Base-by-base conservation (phyloP, 2,888 invertebrate species). In the Isotomurus palustris region DNA sequence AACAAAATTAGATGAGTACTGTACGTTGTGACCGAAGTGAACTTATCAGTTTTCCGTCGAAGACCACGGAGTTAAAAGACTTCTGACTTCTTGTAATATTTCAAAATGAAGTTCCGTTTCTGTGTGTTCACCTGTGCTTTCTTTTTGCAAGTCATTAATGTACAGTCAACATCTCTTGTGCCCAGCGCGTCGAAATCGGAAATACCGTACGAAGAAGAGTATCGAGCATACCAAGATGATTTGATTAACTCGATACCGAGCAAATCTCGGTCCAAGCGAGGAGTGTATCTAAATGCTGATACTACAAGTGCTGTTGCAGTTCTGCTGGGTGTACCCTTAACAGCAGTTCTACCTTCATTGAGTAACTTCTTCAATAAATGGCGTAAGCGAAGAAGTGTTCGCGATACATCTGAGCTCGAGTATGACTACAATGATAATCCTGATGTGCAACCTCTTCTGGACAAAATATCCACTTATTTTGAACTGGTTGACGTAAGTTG, bases 381-480 rank as follows among this genome's bases (percentile, higher is more conserved):
- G 60, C 29, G 64, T 17, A 58, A 47, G 40, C 54, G 64, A 27
- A 51, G 64, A 45, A 64, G 66, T 36, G 51, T 62, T 22, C 43
- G 49, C 1, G 58, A 62, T 19, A 21, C 28, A 8, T 38, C 47
- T 10, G 40, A 50, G 17, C 44, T 60, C 19, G 2, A 8, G 6
- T 41, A 41, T 14, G 53, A 52, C 40, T 49, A 43, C 38, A 25
- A 60, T 14, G 69, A 67, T n/a, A 43, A 58, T 40, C 49, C 59
- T 5, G 21, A 52, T 2, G 56, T 57, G 2, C 64, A 67, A 40
- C 56, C 60, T 3, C 62, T 67, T 47, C 53, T 69, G 52, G 64
- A 69, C 22, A 60, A 62, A 55, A 57, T 71, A 32, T 54, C 58
- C 3, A 61, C 54, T 2, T 71, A 71, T 53, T 71, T 71, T 53